Base-by-base conservation (phyloP, 1,140 invertebrate genomes). In the Eurosta solidaginis region DNA sequence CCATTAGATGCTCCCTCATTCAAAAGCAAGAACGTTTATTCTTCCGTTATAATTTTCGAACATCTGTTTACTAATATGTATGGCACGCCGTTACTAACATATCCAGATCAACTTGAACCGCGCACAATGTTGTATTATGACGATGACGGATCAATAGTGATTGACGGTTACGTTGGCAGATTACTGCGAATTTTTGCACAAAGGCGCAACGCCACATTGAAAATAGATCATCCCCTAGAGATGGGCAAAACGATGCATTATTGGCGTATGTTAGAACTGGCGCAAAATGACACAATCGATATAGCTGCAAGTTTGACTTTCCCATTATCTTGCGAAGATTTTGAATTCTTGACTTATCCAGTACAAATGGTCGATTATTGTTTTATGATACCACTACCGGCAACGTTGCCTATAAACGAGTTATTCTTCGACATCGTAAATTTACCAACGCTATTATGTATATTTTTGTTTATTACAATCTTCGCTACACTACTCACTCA, bases 11-110 rank as follows among this genome's bases (percentile, higher is more conserved):
- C 47, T 7, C 36, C 73, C 10, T 17, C 17, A n/a, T 29, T 74
- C 2, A 27, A 74, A 20, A 3, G 29, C 17, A 50, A 36, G 14
- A 52, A 9, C 14, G 22, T 74, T 2, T 14, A 42, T 5, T 1
- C 33, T 17, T 5, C 12, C 6, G 1, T 1, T n/a, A n/a, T 9
- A 0, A 79, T 83, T 2, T 86, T 80, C 33, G 73, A 83, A 10
- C 59, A 83, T 17, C 85, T 83, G 12, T 83, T 86, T 44, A 40
- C 6, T 0, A 78, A 86, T 20, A 82, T 86, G 81, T 68, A 68
- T 0, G 82, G 83, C 0, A 44, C 50, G 5, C 12, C n/a, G 0
- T 77, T 86, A 0, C 40, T 36, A 2, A 84, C 81, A 0, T 79
- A 81, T 0, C 17, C 50, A 0, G 82, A 82, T 59, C 42, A 75